Evolutionary conservation across 1,140 invertebrate species (phyloP).

Genomic region (Hylaeus anthracinus): DNA sequence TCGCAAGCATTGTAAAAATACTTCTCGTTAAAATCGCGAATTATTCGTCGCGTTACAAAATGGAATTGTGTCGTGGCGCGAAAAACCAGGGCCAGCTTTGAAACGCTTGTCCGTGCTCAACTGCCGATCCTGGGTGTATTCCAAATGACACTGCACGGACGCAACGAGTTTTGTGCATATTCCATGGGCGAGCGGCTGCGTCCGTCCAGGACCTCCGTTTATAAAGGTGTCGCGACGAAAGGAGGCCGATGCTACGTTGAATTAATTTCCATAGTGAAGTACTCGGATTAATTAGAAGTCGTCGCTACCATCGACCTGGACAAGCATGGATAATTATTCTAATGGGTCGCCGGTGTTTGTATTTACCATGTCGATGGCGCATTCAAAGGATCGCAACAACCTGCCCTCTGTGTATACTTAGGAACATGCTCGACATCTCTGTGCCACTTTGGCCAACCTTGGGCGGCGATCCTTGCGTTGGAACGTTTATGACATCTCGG

Average conservation of each 20-base stretch:
- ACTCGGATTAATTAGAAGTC: constrained; percentile 61
- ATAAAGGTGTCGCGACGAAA: constrained; percentile 7
- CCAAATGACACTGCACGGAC: neutral
- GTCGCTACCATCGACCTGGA: constrained; percentile 17
- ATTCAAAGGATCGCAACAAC: constrained; percentile 62
- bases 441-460: neutral
- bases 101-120: neutral
- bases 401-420: constrained; percentile 42
- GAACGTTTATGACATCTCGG: neutral
- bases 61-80: neutral
- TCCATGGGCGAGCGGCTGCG: neutral
- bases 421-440: constrained; percentile 17
- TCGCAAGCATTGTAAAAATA: no score
- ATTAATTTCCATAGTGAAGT: constrained; percentile 54
- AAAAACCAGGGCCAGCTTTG: neutral
- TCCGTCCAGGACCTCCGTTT: neutral
- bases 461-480: neutral
- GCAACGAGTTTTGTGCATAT: neutral
- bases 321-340: constrained; percentile 70
- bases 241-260: constrained; percentile 16
- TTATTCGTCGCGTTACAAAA: neutral
- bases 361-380: constrained; percentile 63
- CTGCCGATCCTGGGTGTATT: neutral
- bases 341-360: constrained; percentile 66
- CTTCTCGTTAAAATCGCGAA: neutral